A percentile compares a stretch with the other conserved stretches of the same genome.
Evolutionary conservation across 2,113 vertebrate species (phyloP).

Genomic region (Enhydra lutris): DNA sequence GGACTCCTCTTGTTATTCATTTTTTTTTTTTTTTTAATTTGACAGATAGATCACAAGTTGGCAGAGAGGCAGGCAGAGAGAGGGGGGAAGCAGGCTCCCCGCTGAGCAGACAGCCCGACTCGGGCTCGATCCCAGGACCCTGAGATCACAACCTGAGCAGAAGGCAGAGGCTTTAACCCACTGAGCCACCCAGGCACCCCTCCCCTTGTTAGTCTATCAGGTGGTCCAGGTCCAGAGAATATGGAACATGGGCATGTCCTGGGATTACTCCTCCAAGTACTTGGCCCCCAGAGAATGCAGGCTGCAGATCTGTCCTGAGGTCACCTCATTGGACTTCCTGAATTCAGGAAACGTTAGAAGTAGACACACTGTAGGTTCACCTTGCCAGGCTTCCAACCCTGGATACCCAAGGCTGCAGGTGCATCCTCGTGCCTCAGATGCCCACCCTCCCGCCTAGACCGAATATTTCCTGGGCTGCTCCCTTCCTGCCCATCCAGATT

Average conservation of each 20-base stretch:
- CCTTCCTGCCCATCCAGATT: not conserved
- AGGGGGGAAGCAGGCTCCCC: no score
- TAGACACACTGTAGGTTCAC: not conserved
- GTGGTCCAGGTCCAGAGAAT: not conserved
- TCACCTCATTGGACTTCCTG: not conserved
- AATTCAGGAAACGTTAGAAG: not conserved
- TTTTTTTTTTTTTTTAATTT: no score
- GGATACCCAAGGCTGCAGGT: not conserved
- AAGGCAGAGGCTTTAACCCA: no score
- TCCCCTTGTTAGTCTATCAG: not conserved
- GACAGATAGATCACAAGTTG: no score
- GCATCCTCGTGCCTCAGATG: not conserved
- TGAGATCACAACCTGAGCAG: no score
- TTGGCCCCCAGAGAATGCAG: not conserved
- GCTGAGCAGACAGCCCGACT: no score
- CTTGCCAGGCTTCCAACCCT: not conserved
- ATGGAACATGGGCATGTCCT: not conserved
- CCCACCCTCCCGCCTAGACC: not conserved
- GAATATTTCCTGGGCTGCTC: not conserved
- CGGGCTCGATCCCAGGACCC: no score
- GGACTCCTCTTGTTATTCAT: not conserved
- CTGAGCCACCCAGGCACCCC: no score
- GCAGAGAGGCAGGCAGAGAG: no score
- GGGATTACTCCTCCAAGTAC: not conserved
- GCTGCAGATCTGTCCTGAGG: not conserved